Evolutionary conservation across 2,888 invertebrate genomes (phyloP), one percentile per base, ranked within the genome.

Genomic region (Dynastes tityus): DNA sequence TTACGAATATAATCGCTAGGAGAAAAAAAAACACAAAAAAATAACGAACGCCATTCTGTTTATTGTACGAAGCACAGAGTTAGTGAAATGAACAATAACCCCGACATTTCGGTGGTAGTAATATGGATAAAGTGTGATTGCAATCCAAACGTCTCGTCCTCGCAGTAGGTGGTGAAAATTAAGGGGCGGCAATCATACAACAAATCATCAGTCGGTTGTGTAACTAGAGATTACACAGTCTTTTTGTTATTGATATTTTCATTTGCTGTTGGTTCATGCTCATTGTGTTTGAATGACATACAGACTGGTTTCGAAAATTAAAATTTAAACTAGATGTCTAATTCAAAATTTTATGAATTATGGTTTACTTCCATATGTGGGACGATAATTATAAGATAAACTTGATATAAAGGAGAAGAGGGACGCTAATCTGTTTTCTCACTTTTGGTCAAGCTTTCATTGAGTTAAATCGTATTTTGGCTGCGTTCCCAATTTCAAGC

Each of bases 81-180:
- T 61, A 61, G 61, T 45, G 45, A 45, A 49, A 61, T 63, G 71
- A 74, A 63, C 73, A 63, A 74, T 61, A 61, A 61, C 71, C n/a
- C n/a, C 29, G 74, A 58, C 58, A 71, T 76, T 76, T 68, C 70
- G 13, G 77, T 68, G 37, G 79, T 83, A 82, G 84, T 86, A 86
- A 86, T 86, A 83, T 85, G 84, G 84, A 86, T 86, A 86, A 87
- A 87, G 86, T 86, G 84, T 87, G 87, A 87, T 87, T 87, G 85
- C 86, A 85, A 85, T 85, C 84, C 82, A 83, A 82, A 82, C 83
- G 83, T 85, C 86, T 86, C 85, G 85, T 83, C 81, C 80, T 83
- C 85, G 78, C 86, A 75, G 83, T 83, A 82, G 86, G 87, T 83
- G 85, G 85, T 80, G 78, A 83, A 85, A 86, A 87, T 86, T 84